Conservation (phyloP, 2,113 vertebrate genomes). For the Calonectris borealis region DNA sequence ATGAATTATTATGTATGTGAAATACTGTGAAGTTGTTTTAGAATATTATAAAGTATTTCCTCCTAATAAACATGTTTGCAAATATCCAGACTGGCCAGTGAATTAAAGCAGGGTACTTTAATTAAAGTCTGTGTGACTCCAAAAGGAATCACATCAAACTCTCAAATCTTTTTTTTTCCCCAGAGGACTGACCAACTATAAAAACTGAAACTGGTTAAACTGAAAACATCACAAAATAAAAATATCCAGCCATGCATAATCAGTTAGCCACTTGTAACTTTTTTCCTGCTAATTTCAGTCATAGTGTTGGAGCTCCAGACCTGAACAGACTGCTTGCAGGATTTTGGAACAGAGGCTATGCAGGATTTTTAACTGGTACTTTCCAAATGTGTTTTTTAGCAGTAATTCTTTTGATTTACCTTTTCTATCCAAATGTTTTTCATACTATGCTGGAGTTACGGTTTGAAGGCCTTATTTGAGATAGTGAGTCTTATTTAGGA, state of each 20-base stretch:
- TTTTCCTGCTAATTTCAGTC: background rate
- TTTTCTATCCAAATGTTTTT: background rate
- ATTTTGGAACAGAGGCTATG: background rate
- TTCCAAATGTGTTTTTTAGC: background rate
- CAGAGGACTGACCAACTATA: background rate
- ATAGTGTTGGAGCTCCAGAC: background rate
- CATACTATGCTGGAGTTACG: background rate
- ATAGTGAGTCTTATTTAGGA: background rate
- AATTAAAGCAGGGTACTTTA: background rate
- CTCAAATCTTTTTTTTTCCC: background rate
- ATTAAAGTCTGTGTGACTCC: background rate
- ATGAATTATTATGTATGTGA: slow-evolving; percentile 22
- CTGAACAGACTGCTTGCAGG: background rate
- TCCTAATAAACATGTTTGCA: slow-evolving; percentile 11
- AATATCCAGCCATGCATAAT: background rate
- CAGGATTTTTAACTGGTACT: background rate
- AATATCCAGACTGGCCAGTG: background rate
- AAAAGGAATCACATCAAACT: background rate
- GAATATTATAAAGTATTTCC: slow-evolving; percentile 16
- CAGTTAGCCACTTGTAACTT: background rate
- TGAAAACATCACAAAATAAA: background rate
- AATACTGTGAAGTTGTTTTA: slow-evolving; percentile 1
- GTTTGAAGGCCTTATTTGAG: background rate
- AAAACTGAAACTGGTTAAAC: background rate
- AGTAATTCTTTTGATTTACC: background rate